Conservation (phyloP, 2,797 vertebrate genomes). For the Lagodon rhomboides region DNA sequence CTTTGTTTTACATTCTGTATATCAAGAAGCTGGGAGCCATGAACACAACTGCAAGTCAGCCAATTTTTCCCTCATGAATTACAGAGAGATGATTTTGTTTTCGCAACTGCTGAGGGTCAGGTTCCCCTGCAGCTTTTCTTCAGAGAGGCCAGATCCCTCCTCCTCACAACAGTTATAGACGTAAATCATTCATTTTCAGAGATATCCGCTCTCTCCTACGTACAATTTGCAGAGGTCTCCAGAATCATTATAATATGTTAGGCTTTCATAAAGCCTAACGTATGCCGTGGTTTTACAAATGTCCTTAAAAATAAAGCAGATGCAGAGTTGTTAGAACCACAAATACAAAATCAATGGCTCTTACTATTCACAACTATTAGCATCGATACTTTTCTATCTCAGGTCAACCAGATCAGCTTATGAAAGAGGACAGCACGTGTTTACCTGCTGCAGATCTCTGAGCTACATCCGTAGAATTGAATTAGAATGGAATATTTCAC, state of each 20-base stretch:
- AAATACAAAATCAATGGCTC: background rate
- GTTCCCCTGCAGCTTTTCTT: background rate
- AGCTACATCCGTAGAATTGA: constrained; percentile 1
- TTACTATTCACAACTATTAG: background rate
- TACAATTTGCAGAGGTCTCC: background rate
- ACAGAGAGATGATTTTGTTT: constrained; percentile 7
- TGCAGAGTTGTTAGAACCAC: background rate
- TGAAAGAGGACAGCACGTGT: constrained; percentile 11
- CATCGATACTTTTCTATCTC: background rate
- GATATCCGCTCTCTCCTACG: background rate
- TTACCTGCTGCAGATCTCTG: constrained; percentile 13
- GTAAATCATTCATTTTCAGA: background rate
- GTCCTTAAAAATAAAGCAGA: background rate
- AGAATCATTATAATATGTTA: background rate
- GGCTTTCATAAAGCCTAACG: constrained; percentile 10
- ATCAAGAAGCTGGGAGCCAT: background rate
- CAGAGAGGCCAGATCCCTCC: background rate
- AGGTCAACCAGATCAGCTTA: background rate
- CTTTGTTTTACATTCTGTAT: constrained; percentile 8
- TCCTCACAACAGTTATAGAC: constrained; percentile 8
- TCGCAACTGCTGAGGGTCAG: background rate
- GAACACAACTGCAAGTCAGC: background rate
- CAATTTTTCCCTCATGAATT: background rate
- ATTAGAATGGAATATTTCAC: constrained; percentile 29
- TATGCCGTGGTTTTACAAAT: background rate